Percentiles rank a stretch among this genome's conserved stretches.
Evolutionary conservation across 2,797 vertebrate species (phyloP).

Genomic region (Takifugu rubripes): DNA sequence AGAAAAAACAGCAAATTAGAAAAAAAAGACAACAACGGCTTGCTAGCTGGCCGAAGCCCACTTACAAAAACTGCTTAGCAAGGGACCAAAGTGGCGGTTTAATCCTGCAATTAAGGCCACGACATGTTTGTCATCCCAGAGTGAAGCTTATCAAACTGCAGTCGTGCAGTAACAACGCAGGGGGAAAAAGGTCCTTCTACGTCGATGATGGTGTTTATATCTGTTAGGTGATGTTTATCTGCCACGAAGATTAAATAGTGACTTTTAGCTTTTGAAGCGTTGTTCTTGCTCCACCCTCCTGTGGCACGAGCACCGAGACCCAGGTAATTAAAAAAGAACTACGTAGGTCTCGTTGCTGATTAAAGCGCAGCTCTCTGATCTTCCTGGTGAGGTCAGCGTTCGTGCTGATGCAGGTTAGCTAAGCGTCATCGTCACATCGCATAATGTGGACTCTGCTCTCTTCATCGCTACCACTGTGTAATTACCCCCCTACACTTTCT

Average conservation of each 20-base stretch:
- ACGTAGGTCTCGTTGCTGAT: constrained; percentile 15
- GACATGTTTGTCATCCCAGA: constrained; percentile 41
- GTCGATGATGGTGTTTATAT: not conserved
- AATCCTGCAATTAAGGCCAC: constrained; percentile 69
- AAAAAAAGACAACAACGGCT: constrained; percentile 37
- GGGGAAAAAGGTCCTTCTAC: constrained; percentile 4
- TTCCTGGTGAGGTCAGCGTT: constrained; percentile 32
- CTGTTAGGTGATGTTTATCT: not conserved
- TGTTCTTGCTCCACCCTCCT: constrained; percentile 11
- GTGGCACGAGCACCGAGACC: not conserved
- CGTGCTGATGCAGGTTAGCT: constrained; percentile 49
- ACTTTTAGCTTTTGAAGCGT: not conserved
- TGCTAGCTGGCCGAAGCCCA: constrained; percentile 55
- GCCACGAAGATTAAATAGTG: not conserved
- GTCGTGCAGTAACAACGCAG: constrained; percentile 21
- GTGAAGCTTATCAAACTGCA: constrained; percentile 37
- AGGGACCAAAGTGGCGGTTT: constrained; percentile 64
- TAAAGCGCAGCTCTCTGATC: constrained; percentile 22
- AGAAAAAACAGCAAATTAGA: constrained; percentile 68
- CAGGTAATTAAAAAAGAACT: not conserved
- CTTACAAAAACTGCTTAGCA: constrained; percentile 54
- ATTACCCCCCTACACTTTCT: constrained; percentile 69
- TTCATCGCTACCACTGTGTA: constrained; percentile 64
- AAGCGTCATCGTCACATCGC: constrained; percentile 49
- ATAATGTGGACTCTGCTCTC: constrained; percentile 56